Base-by-base conservation (phyloP, 2,113 vertebrate species). In the Paedocypris sp. region DNA sequence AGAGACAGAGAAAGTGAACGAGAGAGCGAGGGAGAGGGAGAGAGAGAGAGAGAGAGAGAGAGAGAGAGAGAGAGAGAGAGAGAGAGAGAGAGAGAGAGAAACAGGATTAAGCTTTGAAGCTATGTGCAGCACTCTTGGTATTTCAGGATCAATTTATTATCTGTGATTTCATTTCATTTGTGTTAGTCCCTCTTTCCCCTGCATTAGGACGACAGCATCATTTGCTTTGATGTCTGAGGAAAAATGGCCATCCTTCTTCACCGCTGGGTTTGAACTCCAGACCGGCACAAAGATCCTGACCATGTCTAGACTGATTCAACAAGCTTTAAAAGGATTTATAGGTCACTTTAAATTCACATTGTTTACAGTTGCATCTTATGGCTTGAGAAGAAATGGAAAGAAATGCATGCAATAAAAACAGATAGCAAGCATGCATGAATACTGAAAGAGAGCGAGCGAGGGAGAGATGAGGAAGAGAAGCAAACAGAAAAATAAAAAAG, bases 151-250 rank as follows among this genome's bases (percentile, higher is more conserved):
- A 75, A 77, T 79, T 77, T 79, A 71, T 72, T 67, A 74, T 74
- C 68, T 69, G 59, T 73, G 71, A 70, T 78, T 72, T 66, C 54
- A 59, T 39, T 75, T 51, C 22, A 73, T 73, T 75, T 48, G 58
- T 45, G 33, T 66, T 66, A 52, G 58, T 67, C 64, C 54, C 54
- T 65, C 66, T 74, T 63, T 71, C 49, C 56, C 47, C 38, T 51
- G 26, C 54, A 60, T 59, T 58, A 49, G 46, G 64, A 78, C 72
- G 52, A 75, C 60, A 73, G 57, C 23, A 57, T 49, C 12, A 59
- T 69, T 69, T 54, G 42, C 78, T 82, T 82, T 82, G 82, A 84
- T 77, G 80, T 80, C 60, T 22, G 47, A 26, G 43, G 64, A 58
- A 52, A 76, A 79, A 80, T 76, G 19, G 75, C 75, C 66, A 28